A percentile compares a stretch with the other conserved stretches of the same genome.
Evolutionary conservation across 1,140 invertebrate species (phyloP).

Genomic region (Lepidotrigona ventralis): DNA sequence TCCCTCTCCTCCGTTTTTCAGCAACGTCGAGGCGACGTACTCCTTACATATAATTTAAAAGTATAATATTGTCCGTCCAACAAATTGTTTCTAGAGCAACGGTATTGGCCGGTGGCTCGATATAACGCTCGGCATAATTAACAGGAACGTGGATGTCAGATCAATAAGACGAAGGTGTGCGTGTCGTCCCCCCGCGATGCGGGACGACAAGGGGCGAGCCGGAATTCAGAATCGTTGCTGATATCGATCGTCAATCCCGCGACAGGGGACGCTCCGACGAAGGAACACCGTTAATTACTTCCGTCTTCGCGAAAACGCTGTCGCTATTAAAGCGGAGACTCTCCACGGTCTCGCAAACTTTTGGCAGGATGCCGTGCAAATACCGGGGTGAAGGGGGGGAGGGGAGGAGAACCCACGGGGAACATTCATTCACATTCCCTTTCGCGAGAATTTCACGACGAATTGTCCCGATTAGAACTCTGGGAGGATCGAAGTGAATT

Average conservation of each 20-base stretch:
- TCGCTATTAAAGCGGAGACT: slow-evolving; percentile 38
- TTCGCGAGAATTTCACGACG: too few species aligned
- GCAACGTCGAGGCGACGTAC: neutral
- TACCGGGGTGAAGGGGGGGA: too few species aligned
- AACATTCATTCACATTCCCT: too few species aligned
- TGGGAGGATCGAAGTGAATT: too few species aligned
- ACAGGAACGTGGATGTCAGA: slow-evolving; percentile 39
- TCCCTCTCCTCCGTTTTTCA: too few species aligned
- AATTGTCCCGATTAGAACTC: too few species aligned
- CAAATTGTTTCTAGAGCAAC: slow-evolving; percentile 26
- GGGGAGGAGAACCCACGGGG: too few species aligned
- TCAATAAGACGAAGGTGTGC: slow-evolving; percentile 47
- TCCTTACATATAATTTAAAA: slow-evolving; percentile 13
- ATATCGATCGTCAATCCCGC: slow-evolving; percentile 55
- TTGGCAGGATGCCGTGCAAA: slow-evolving; percentile 10
- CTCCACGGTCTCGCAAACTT: slow-evolving; percentile 22
- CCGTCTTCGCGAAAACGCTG: slow-evolving; percentile 51
- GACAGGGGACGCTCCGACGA: slow-evolving; percentile 27
- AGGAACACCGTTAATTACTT: slow-evolving; percentile 54
- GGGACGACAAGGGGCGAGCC: slow-evolving; percentile 17
- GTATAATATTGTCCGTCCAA: slow-evolving; percentile 38
- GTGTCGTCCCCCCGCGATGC: slow-evolving; percentile 21
- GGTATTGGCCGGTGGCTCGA: neutral
- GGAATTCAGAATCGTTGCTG: slow-evolving; percentile 43
- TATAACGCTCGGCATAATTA: slow-evolving; percentile 33